Conservation (phyloP, 1,140 invertebrate genomes). For the Arctopsyche grandis region DNA sequence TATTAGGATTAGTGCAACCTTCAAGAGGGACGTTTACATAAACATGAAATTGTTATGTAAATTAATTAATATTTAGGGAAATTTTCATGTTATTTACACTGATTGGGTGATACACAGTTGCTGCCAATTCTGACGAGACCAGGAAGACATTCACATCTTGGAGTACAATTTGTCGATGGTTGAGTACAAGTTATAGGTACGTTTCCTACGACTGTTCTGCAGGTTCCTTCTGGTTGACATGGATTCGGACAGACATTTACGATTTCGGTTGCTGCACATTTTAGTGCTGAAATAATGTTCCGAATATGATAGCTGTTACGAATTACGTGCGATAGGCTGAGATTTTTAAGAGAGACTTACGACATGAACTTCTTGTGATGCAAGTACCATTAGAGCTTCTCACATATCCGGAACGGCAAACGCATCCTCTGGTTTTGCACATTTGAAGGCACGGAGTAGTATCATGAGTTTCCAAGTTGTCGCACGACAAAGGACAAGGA, state of each 20-base stretch:
- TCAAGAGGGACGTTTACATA: neutral
- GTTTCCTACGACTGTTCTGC: neutral
- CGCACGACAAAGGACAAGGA: slow-evolving; percentile 44
- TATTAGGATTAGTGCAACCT: slow-evolving; percentile 21
- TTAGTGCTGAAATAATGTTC: slow-evolving; percentile 24
- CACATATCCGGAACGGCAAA: slow-evolving; percentile 43
- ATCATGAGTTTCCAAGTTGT: slow-evolving; percentile 13
- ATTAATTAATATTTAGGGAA: too few relatives aligned
- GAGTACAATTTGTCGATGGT: neutral
- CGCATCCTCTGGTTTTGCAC: slow-evolving; percentile 37
- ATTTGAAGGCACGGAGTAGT: neutral
- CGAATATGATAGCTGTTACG: neutral
- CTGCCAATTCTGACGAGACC: slow-evolving; percentile 22
- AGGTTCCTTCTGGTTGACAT: slow-evolving; percentile 29
- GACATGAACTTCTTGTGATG: slow-evolving; percentile 35
- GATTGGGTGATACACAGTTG: neutral
- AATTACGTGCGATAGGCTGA: too few relatives aligned
- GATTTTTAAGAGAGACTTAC: too few relatives aligned
- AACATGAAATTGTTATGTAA: too few relatives aligned
- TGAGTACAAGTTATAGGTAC: neutral
- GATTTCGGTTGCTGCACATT: slow-evolving; percentile 22
- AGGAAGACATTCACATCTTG: slow-evolving; percentile 24
- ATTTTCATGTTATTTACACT: neutral
- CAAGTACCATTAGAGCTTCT: slow-evolving; percentile 34
- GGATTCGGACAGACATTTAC: slow-evolving; percentile 13